These are phyloP conservation scores for Motacilla tschutschensis DNA, from an alignment of 2,113 vertebrate species.

Conservation along the genomic window DNA sequence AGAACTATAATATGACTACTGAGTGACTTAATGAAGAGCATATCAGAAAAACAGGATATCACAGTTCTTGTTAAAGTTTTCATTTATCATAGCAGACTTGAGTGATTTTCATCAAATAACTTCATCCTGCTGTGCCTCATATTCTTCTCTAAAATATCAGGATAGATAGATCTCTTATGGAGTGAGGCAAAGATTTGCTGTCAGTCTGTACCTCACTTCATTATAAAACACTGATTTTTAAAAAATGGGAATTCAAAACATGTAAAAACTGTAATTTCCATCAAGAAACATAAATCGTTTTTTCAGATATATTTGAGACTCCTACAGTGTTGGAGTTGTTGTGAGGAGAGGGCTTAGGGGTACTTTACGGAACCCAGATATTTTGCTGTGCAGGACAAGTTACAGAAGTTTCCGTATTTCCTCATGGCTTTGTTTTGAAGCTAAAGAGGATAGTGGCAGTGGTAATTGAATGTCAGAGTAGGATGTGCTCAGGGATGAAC, in stretches of 20 bases:
- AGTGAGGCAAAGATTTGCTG: background rate
- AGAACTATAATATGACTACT: background rate
- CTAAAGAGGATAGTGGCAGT: background rate
- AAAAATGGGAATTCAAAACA: background rate
- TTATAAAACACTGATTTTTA: background rate
- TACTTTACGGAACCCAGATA: background rate
- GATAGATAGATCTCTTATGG: background rate
- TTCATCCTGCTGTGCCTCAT: background rate
- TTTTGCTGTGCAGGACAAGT: background rate
- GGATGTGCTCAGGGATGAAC: background rate
- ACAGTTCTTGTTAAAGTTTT: background rate
- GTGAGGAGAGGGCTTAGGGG: background rate
- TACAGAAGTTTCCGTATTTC: background rate
- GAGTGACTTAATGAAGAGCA: background rate
- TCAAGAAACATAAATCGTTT: background rate
- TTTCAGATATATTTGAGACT: background rate
- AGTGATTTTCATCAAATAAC: background rate
- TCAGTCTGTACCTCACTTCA: background rate
- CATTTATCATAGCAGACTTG: background rate
- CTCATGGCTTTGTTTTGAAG: background rate
- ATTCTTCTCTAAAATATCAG: background rate
- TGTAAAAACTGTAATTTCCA: background rate
- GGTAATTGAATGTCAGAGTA: background rate
- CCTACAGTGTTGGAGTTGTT: background rate
- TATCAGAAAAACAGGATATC: background rate